Percentiles rank a stretch among this genome's conserved stretches.
Conservation (phyloP, 2,888 invertebrate genomes). For the Cantharis flavilabris region DNA sequence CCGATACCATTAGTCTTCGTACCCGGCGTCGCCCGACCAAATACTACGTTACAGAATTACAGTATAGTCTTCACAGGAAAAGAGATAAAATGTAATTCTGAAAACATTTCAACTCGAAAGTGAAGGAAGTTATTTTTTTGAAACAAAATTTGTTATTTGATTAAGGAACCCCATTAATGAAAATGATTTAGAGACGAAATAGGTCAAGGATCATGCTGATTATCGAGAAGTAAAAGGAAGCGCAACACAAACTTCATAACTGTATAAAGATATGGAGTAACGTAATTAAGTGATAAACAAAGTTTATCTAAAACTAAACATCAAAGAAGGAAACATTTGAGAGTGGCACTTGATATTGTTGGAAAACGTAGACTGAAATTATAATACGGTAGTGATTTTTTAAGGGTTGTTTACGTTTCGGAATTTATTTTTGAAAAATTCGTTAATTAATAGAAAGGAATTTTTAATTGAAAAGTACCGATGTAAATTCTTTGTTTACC, state of each 20-base stretch:
- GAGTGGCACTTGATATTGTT: slow-evolving; percentile 16
- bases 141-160: not conserved
- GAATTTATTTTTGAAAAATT: not conserved
- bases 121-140: not conserved
- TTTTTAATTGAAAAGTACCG: not conserved
- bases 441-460: not conserved
- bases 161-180: not conserved
- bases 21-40: too few relatives aligned
- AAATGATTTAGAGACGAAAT: slow-evolving; percentile 3
- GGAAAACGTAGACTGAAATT: slow-evolving; percentile 4
- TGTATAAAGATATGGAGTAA: slow-evolving; percentile 7
- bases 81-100: not conserved
- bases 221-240: slow-evolving; percentile 5
- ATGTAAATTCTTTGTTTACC: not conserved
- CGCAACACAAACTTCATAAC: slow-evolving; percentile 8
- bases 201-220: slow-evolving; percentile 4
- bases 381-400: not conserved
- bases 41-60: too few relatives aligned
- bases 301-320: slow-evolving; percentile 15
- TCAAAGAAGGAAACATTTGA: slow-evolving; percentile 13
- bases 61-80: not conserved
- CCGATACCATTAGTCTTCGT: not conserved
- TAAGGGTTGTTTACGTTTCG: not conserved
- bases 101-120: not conserved
- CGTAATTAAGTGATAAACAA: slow-evolving; percentile 17